Evolutionary conservation across 92 coral and sea anemone genomes (phyloP), one percentile per base, ranked within the genome.

Genomic region (Plumapathes pennacea): DNA sequence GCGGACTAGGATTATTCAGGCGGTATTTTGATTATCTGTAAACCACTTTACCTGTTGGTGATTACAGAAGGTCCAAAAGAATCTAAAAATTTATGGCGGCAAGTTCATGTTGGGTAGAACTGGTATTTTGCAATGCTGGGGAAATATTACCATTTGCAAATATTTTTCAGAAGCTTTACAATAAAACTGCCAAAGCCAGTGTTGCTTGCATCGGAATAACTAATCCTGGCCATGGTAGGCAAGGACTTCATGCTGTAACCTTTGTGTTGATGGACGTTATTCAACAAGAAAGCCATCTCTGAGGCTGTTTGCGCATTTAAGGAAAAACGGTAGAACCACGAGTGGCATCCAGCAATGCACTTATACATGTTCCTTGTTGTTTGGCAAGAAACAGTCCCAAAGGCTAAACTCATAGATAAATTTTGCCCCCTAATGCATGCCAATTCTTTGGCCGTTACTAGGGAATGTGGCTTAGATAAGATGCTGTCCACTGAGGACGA

Each of bases 21-120:
- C 31, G 4, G 67, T 69, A 17, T 76, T 76, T 54, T 76, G 46
- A 14, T 76, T 66, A 32, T 76, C 83, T 0, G 62, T 46, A 40
- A 76, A 66, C n/a, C 63, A 31, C 27, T 34, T 76, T 14, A 76
- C 39, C 31, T 75, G 64, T 34, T 65, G 40, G 14, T 40, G 33
- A 26, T 45, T 12, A 63, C 25, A 7, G 49, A 26, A 12, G 11
- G 10, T 14, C 17, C 39, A 20, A 25, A 20, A 21, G 69, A 44
- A 20, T 57, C 14, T 5, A 57, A 2, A 14, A 48, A 32, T 23
- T 49, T 10, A 57, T 67, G 14, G 69, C 83, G 40, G 33, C 32
- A 0, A 76, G 46, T 18, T 76, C 76, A 13, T 76, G 50, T 46
- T 66, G n/a, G n/a, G n/a, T n/a, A n/a, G n/a, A n/a, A n/a, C n/a